These are phyloP conservation scores for Anhinga rufa DNA, from an alignment of 2,113 vertebrate genomes.

Conservation along the genomic window DNA sequence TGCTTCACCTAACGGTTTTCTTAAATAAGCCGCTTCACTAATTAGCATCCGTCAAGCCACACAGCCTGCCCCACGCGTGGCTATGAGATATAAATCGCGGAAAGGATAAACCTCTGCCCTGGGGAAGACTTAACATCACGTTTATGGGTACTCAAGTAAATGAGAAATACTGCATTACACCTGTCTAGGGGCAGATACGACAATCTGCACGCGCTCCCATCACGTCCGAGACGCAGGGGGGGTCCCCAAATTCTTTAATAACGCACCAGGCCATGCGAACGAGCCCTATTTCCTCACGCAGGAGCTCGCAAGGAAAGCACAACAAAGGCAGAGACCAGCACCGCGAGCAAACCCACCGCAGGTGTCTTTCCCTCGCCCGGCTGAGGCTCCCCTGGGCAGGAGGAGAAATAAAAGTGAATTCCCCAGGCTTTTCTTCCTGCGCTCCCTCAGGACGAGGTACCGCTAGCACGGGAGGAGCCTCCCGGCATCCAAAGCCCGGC, in stretches of 20 bases:
- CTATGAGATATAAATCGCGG: not conserved
- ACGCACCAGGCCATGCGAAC: not conserved
- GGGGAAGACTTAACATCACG: not conserved
- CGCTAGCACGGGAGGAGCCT: not conserved
- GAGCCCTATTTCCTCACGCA: not conserved
- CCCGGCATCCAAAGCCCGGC: not conserved
- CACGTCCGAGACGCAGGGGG: not conserved
- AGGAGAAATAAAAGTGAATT: not conserved
- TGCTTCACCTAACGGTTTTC: not conserved
- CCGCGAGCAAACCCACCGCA: not conserved
- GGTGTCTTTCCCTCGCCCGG: not conserved
- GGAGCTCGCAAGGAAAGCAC: not conserved
- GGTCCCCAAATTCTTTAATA: not conserved
- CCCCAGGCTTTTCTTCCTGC: not conserved
- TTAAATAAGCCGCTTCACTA: not conserved
- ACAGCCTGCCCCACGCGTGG: not conserved
- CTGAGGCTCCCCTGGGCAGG: not conserved
- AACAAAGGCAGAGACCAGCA: not conserved
- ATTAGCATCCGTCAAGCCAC: not conserved
- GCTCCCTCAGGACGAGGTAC: not conserved
- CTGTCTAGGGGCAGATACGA: not conserved
- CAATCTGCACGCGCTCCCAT: accelerated
- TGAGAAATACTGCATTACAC: not conserved
- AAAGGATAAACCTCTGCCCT: not conserved
- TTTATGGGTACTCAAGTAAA: not conserved